Base-by-base conservation (phyloP, 2,888 invertebrate species). In the Caenorhabditis imperialis region DNA sequence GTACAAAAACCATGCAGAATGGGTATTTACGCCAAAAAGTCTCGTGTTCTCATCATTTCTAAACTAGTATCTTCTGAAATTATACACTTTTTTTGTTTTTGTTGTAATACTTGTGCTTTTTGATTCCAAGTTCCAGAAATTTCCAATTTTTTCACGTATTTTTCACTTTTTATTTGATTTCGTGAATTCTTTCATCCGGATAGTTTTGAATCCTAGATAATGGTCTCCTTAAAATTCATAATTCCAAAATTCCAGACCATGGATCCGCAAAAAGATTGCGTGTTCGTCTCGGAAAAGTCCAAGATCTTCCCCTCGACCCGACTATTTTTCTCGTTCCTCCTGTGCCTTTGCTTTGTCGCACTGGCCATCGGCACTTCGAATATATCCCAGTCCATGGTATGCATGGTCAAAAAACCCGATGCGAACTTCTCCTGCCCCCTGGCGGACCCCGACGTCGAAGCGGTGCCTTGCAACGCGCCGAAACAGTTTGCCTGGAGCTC, bases 291-390 rank as follows among this genome's bases (percentile, higher is more conserved):
- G 62, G 75, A 79, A 53, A 80, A 78, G 55, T 75, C 73, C 42
- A 69, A 65, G 53, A 78, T 80, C 22, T 80, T 80, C 38, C 80
- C 80, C 35, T 80, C 80, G 30, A 57, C 67, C 10, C 74, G 81
- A 44, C 77, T 86, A 58, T 84, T 86, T 63, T 75, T 85, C 53
- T 83, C 86, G 23, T 58, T 73, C 30, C 63, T 86, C 6, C 67
- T 86, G 30, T 85, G 84, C 58, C 44, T 85, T 12, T 86, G 86
- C 61, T 86, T 82, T 70, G 77, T 86, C 42, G 81, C 85, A 27
- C 60, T 86, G 23, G 54, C 79, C n/a, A 77, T 81, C 18, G 72
- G 78, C 22, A 81, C 80, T 6, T 78, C 80, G 18, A 79, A 78
- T 48, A 75, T 81, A 10, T 74, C 77, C 3, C 77, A 80, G 23